These are phyloP conservation scores for Drosophila pseudoananassae DNA, from an alignment of 1,140 invertebrate genomes.

Conservation along the genomic window DNA sequence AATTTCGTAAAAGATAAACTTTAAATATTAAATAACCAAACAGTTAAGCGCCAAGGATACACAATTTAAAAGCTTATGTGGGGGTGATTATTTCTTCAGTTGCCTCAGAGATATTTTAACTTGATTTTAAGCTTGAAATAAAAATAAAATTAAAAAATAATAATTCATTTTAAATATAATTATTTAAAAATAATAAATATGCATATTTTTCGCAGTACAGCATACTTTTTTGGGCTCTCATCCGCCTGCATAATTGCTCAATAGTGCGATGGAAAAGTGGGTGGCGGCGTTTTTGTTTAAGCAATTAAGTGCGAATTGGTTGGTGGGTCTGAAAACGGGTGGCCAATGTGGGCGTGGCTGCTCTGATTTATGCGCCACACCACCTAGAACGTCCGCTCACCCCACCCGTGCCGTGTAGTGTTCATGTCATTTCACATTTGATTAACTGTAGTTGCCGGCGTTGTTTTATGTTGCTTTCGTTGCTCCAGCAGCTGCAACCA, in stretches of 20 bases:
- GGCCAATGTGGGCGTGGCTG: not conserved
- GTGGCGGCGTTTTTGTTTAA: constrained; percentile 61
- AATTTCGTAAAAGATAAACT: not conserved
- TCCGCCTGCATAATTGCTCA: constrained; percentile 65
- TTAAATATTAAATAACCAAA: not conserved
- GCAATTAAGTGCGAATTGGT: constrained; percentile 61
- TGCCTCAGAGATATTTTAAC: too few relatives aligned
- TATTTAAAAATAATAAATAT: not conserved
- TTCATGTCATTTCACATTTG: constrained; percentile 67
- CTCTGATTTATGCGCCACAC: constrained; percentile 60
- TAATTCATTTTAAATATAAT: not conserved
- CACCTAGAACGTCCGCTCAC: not conserved
- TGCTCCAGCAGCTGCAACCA: constrained; percentile 43
- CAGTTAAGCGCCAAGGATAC: not conserved
- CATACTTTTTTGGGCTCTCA: constrained; percentile 22
- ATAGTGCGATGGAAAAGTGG: constrained; percentile 50
- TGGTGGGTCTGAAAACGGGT: not conserved
- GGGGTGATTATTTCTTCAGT: too few relatives aligned
- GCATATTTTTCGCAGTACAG: not conserved
- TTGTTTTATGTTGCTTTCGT: constrained; percentile 2
- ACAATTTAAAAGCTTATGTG: too few relatives aligned
- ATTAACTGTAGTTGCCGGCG: constrained; percentile 67
- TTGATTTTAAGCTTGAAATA: not conserved
- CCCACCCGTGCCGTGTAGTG: constrained; percentile 11
- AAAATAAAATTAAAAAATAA: not conserved